Evolutionary conservation across 1,140 invertebrate genomes (phyloP), one percentile per base, ranked within the genome.

Genomic region (Aphelenchoides avenae): DNA sequence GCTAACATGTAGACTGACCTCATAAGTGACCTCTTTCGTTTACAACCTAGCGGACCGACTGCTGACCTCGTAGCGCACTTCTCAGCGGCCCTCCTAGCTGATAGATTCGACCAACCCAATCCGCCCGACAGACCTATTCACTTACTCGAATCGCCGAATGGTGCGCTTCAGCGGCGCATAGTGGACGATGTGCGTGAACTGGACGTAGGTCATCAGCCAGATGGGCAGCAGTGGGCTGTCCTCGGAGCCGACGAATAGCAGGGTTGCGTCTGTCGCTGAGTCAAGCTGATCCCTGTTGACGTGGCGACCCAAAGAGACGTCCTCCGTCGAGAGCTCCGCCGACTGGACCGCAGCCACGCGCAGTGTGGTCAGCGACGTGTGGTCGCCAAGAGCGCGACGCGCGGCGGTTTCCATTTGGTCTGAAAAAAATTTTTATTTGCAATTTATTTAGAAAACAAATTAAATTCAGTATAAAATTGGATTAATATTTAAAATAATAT

Each of bases 201-300:
- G 36, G 18, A 43, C 31, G 48, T 64, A 55, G 22, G 66, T 73
- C 60, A 69, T 75, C 7, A 51, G 52, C 64, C 63, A 72, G 11
- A 70, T 31, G 1, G 66, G 48, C 22, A 73, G 31, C 11, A 70
- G 39, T 1, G 71, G 59, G 37, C 66, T 74, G n/a, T 37, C 33
- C 15, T 51, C n/a, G 15, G 18, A 24, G 7, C 63, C 63, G 39
- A 65, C 39, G 52, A 68, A 70, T 2, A 65, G 22, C 5, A 65
- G 24, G 24, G 20, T 43, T 15, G 29, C 31, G 22, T 51, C 27
- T n/a, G n/a, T 64, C 36, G 26, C 24, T 39, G 40, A n/a, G 55
- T 22, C 22, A 7, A 52, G 22, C 15, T 20, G 18, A 4, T 3
- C 15, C 11, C n/a, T 22, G 48, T 44, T 47, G 31, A 61, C 34